Conservation (phyloP, 1,140 invertebrate genomes). For the Solen grandis region DNA sequence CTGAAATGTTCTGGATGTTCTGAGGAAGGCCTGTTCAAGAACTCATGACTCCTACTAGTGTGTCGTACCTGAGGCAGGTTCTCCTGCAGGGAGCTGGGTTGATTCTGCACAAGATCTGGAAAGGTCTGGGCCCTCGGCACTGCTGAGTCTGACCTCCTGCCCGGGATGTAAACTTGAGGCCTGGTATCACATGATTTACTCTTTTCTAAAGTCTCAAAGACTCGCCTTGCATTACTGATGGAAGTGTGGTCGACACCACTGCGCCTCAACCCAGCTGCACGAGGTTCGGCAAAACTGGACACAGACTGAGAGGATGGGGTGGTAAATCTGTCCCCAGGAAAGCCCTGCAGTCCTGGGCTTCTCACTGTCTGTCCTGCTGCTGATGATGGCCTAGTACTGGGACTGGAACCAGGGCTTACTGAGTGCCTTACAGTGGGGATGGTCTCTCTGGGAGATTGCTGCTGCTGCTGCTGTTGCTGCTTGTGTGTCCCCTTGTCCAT, state of each 20-base stretch:
- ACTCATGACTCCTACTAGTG: too few relatives aligned
- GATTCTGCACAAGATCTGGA: too few relatives aligned
- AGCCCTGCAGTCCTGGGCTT: background rate
- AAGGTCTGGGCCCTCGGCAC: too few relatives aligned
- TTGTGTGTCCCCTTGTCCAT: background rate
- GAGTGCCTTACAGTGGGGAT: background rate
- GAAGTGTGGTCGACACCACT: background rate
- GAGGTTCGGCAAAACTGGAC: background rate
- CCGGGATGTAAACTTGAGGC: too few relatives aligned
- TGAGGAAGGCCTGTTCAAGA: too few relatives aligned
- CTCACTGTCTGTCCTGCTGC: background rate
- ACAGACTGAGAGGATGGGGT: background rate
- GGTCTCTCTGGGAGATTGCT: background rate
- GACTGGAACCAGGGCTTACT: background rate
- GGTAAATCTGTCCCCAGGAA: background rate
- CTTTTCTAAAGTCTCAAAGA: background rate
- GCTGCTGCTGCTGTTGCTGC: background rate
- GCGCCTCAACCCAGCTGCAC: background rate
- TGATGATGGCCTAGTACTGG: slow-evolving; percentile 1
- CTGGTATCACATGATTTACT: too few relatives aligned
- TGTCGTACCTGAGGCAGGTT: too few relatives aligned
- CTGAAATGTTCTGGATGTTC: too few relatives aligned
- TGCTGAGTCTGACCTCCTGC: too few relatives aligned
- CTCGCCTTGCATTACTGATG: background rate
- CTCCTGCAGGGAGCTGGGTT: too few relatives aligned